Evolutionary conservation across 2,888 invertebrate species (phyloP).

Genomic region (Mythimna lalbum): DNA sequence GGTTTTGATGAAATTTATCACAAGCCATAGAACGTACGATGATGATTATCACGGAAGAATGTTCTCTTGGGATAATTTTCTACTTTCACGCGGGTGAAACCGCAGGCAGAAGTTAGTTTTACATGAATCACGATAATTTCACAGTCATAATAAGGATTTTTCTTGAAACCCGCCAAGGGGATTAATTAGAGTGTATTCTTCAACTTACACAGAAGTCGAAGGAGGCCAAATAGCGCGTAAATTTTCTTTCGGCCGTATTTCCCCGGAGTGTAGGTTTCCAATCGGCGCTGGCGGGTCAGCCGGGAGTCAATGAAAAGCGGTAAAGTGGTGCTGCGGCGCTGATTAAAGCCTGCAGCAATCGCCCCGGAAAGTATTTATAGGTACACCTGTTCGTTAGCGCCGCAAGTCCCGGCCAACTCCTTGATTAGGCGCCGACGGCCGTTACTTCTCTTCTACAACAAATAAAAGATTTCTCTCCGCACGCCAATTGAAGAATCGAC

Average conservation of each 20-base stretch:
- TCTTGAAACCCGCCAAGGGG: slow-evolving; percentile 45
- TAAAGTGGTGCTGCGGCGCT: slow-evolving; percentile 88
- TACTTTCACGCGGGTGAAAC: neutral
- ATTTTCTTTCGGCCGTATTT: slow-evolving; percentile 82
- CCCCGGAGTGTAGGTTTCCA: slow-evolving; percentile 87
- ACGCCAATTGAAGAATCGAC: slow-evolving; percentile 81
- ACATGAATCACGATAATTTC: neutral
- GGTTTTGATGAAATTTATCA: neutral
- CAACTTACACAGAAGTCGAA: slow-evolving; percentile 64
- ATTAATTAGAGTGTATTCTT: slow-evolving; percentile 69
- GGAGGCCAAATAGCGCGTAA: slow-evolving; percentile 79
- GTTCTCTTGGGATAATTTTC: neutral
- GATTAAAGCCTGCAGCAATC: slow-evolving; percentile 91
- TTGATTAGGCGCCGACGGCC: slow-evolving; percentile 90
- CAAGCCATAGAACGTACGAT: neutral
- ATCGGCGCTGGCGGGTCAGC: slow-evolving; percentile 87
- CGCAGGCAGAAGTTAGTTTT: neutral
- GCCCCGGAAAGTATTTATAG: slow-evolving; percentile 90
- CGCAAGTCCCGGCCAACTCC: slow-evolving; percentile 88
- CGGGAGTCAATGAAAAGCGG: slow-evolving; percentile 89
- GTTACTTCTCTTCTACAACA: slow-evolving; percentile 86
- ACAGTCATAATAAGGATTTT: neutral
- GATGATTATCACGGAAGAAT: neutral
- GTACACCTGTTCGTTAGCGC: slow-evolving; percentile 90
- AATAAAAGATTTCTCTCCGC: slow-evolving; percentile 85